Evolutionary conservation across 1,140 invertebrate species (phyloP).

Genomic region (Cyphomyrmex costatus): DNA sequence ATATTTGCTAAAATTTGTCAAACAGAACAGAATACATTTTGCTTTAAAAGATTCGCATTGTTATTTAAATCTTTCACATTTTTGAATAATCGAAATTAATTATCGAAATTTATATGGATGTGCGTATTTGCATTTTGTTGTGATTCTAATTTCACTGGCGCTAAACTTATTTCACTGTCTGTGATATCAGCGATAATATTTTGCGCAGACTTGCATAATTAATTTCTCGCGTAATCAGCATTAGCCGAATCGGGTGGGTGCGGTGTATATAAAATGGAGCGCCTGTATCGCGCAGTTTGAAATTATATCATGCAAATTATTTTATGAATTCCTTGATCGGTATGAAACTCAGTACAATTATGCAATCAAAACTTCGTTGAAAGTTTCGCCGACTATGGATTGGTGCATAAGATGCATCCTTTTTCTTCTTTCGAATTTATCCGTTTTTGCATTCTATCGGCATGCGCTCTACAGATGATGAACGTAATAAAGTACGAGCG

Average conservation of each 20-base stretch:
- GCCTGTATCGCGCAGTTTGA: constrained; percentile 46
- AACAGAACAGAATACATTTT: constrained; percentile 6
- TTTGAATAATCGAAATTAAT: constrained; percentile 42
- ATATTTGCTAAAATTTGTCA: not conserved
- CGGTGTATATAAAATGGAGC: constrained; percentile 28
- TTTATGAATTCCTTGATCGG: constrained; percentile 64
- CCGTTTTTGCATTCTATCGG: not conserved
- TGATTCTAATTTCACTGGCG: constrained; percentile 49
- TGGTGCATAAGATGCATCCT: not conserved
- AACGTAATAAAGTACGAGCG: constrained; percentile 50
- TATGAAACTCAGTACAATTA: constrained; percentile 56
- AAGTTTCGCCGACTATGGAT: constrained; percentile 51
- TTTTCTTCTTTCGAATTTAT: constrained; percentile 1
- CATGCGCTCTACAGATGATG: not conserved
- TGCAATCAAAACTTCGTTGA: constrained; percentile 67
- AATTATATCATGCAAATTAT: constrained; percentile 65
- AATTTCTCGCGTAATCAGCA: constrained; percentile 61
- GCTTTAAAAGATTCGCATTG: not conserved
- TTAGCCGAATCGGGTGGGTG: constrained; percentile 42
- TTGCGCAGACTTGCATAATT: constrained; percentile 57
- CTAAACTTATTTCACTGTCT: constrained; percentile 54
- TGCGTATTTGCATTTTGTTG: constrained; percentile 60
- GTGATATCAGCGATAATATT: constrained; percentile 63
- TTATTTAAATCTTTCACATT: constrained; percentile 17
- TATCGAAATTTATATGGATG: constrained; percentile 33